Conservation (phyloP, 64 coral and sea anemone species). For the Hydrozoanthus tunicans region DNA sequence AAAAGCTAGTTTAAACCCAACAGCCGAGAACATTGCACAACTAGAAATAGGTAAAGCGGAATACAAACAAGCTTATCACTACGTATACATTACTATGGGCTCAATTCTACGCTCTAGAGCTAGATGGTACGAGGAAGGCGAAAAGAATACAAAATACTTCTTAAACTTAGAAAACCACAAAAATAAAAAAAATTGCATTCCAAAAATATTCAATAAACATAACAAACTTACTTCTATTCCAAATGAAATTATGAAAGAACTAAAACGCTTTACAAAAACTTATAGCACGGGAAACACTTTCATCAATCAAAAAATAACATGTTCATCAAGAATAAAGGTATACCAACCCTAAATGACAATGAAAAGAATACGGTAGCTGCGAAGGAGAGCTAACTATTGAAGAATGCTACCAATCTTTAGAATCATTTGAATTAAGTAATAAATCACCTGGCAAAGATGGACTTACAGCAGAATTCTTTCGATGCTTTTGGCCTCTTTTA, state of each 20-base stretch:
- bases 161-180: not conserved
- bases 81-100: not conserved
- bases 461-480: constrained; percentile 22
- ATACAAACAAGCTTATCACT: not conserved
- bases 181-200: not conserved
- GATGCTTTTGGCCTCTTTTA: constrained; percentile 17
- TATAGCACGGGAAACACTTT: no score
- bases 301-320: no score
- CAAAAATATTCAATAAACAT: not conserved
- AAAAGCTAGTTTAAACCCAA: not conserved
- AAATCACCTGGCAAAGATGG: constrained; percentile 13
- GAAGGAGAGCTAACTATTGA: constrained; percentile 6
- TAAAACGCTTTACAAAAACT: not conserved
- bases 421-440: not conserved
- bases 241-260: no score
- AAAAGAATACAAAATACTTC: constrained; percentile 11
- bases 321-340: no score
- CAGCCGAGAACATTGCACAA: not conserved
- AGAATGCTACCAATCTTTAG: constrained; percentile 15
- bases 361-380: not conserved
- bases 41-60: constrained; percentile 6
- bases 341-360: no score
- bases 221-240: not conserved
- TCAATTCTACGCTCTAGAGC: constrained; percentile 1
- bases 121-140: constrained; percentile 9